phyloP scores from a whole-genome alignment of 2,888 invertebrate genomes.

The Volucella inflata region DNA sequence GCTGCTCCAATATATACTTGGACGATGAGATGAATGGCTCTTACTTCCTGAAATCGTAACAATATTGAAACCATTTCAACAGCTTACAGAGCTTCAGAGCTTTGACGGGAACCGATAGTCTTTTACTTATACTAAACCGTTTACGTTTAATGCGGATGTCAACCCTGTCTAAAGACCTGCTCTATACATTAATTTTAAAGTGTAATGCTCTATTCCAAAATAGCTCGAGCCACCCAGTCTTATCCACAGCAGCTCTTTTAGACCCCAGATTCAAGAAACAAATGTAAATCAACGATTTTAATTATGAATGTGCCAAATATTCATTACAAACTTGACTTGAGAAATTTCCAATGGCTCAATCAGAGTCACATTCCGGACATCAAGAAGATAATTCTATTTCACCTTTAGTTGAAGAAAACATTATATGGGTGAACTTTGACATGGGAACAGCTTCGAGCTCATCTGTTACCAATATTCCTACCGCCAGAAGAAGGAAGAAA shows the following conservation, averaged over 20 bases:
- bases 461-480: too few relatives aligned
- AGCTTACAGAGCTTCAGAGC: conserved; percentile 8
- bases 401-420: too few relatives aligned
- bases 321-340: too few relatives aligned
- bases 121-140: conserved; percentile 1
- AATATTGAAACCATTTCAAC: conserved; percentile 23
- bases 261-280: conserved; percentile 21
- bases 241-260: conserved; percentile 19
- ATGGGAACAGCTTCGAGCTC: too few relatives aligned
- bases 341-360: too few relatives aligned
- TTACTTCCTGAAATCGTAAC: not conserved
- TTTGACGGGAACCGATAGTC: conserved; percentile 13
- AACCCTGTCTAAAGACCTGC: not conserved
- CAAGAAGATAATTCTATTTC: too few relatives aligned
- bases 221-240: conserved; percentile 15
- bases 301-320: too few relatives aligned
- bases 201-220: conserved; percentile 18
- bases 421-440: too few relatives aligned
- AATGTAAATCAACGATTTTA: not conserved
- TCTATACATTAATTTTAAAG: conserved; percentile 8
- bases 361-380: too few relatives aligned
- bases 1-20: too few relatives aligned
- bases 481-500: too few relatives aligned
- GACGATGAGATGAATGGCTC: conserved; percentile 39
- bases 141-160: not conserved